phyloP scores from a whole-genome alignment of 2,113 vertebrate species.

The Echinops telfairi region DNA sequence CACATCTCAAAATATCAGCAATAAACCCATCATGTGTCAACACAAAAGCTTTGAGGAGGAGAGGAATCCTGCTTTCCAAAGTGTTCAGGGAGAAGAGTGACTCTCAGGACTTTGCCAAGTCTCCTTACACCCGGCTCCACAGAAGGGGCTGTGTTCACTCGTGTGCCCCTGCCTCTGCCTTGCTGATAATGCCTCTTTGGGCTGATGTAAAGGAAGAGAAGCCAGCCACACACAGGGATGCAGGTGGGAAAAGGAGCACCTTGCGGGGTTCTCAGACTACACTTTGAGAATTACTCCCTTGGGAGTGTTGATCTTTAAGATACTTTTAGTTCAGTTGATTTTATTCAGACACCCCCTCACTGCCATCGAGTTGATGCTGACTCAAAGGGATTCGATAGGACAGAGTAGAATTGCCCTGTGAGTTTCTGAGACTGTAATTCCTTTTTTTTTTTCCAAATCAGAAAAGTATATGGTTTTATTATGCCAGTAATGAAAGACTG shows the following conservation, averaged over 20 bases:
- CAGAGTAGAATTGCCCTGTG: no score
- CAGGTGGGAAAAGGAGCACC: neutral
- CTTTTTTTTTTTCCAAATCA: no score
- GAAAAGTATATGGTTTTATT: no score
- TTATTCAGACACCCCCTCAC: neutral
- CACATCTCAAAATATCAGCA: neutral
- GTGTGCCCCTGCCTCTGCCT: neutral
- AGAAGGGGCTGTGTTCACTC: neutral
- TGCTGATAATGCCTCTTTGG: neutral
- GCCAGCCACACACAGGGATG: neutral
- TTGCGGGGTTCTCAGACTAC: no score
- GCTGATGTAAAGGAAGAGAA: neutral
- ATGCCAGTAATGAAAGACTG: no score
- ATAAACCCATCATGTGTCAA: neutral
- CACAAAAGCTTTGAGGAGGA: neutral
- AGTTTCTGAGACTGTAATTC: no score
- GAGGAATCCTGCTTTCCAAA: neutral
- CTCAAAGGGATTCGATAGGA: no score
- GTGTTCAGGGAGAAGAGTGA: neutral
- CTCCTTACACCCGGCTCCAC: neutral
- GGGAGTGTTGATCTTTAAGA: neutral
- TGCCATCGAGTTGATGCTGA: no score
- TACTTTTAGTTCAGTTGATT: no score
- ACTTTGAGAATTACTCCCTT: neutral
- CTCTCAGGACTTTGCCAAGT: neutral